These are phyloP conservation scores for Apus apus DNA, from an alignment of 2,113 vertebrate species.

Conservation along the genomic window DNA sequence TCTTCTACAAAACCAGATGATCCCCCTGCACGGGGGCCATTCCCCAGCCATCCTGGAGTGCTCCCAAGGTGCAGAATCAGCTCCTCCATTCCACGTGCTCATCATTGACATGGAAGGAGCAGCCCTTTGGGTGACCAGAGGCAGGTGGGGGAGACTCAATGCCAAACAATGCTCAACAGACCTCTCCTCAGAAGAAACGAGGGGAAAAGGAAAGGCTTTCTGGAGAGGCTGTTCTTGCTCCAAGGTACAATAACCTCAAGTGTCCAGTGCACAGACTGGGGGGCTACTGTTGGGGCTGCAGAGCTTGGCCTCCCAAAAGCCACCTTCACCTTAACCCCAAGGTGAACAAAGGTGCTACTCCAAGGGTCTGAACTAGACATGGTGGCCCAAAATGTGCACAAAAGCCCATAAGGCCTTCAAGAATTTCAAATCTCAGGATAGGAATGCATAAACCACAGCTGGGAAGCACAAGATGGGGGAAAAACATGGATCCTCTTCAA, in stretches of 20 bases:
- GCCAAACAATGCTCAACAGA: not conserved
- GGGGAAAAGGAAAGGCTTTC: not conserved
- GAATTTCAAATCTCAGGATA: not conserved
- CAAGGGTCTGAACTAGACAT: not conserved
- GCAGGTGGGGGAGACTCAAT: not conserved
- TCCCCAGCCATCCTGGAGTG: not conserved
- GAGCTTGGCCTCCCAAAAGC: not conserved
- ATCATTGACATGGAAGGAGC: not conserved
- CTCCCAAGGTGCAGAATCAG: not conserved
- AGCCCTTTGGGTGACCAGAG: not conserved
- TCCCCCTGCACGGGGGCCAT: not conserved
- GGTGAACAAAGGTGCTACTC: not conserved
- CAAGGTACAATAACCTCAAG: not conserved
- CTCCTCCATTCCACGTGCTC: not conserved
- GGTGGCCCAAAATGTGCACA: fast-evolving
- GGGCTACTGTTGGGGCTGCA: not conserved
- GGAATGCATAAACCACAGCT: not conserved
- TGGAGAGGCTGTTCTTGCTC: not conserved
- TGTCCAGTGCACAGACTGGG: not conserved
- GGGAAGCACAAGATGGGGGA: not conserved
- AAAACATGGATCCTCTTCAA: not conserved
- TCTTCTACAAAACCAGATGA: not conserved
- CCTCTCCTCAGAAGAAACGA: not conserved
- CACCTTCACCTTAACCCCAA: not conserved
- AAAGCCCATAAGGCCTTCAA: not conserved